phyloP scores from a whole-genome alignment of 2,888 invertebrate genomes.

The Beris chalybata region DNA sequence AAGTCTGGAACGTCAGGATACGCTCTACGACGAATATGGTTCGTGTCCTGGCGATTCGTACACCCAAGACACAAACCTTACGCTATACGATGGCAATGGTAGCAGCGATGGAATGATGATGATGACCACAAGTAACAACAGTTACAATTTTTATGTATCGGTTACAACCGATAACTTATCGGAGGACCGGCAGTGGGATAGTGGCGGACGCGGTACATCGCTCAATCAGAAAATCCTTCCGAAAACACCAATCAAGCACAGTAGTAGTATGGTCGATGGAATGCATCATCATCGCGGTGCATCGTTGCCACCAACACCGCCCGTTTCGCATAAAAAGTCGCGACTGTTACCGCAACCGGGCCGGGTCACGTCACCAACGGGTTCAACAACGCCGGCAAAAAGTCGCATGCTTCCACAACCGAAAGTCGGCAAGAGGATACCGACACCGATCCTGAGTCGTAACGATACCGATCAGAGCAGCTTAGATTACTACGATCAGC shows the following conservation, averaged over 20 bases:
- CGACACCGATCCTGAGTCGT: conserved; percentile 30
- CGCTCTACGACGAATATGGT: conserved; percentile 69
- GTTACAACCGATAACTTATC: conserved; percentile 60
- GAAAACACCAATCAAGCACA: conserved; percentile 46
- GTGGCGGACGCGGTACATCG: conserved; percentile 59
- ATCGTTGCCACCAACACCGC: conserved; percentile 40
- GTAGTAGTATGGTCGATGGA: conserved; percentile 49
- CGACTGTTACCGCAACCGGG: conserved; percentile 45
- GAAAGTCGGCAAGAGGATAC: conserved; percentile 34
- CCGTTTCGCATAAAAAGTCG: conserved; percentile 42
- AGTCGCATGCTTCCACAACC: conserved; percentile 37
- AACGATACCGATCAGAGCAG: conserved; percentile 23
- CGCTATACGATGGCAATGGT: conserved; percentile 29
- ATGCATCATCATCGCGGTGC: conserved; percentile 45
- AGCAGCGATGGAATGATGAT: background rate
- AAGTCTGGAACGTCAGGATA: conserved; percentile 78
- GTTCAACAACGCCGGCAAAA: conserved; percentile 25
- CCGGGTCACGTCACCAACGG: background rate
- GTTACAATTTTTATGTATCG: conserved; percentile 34
- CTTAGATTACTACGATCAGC: conserved; percentile 1
- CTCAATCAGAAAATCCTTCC: conserved; percentile 47
- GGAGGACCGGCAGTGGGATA: conserved; percentile 74
- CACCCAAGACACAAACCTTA: conserved; percentile 58
- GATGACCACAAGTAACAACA: conserved; percentile 12
- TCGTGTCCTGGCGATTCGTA: conserved; percentile 34